Conservation (phyloP, 2,113 vertebrate genomes). For the Stegastes partitus region DNA sequence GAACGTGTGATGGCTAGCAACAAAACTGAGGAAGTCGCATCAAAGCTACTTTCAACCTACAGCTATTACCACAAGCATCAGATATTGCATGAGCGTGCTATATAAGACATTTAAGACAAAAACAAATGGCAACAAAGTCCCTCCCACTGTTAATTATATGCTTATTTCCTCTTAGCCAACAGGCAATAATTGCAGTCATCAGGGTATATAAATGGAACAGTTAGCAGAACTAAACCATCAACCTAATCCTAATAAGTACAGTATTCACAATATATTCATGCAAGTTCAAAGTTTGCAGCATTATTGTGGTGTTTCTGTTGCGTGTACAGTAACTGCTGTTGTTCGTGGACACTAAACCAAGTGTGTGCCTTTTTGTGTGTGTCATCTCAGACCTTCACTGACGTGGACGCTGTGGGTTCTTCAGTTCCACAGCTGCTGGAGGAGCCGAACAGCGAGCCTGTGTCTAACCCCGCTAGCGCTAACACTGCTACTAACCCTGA, state of each 20-base stretch:
- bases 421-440: slow-evolving; percentile 69
- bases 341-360: slow-evolving; percentile 22
- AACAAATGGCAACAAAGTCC: background rate
- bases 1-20: background rate
- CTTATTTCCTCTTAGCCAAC: no score
- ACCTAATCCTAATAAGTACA: background rate
- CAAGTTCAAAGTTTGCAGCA: background rate
- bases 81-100: background rate
- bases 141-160: no score
- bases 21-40: background rate
- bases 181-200: background rate
- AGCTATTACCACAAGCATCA: background rate
- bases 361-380: slow-evolving; percentile 70
- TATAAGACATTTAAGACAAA: background rate
- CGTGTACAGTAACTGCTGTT: background rate
- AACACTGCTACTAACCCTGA: slow-evolving; percentile 84
- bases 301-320: slow-evolving; percentile 1
- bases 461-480: slow-evolving; percentile 79
- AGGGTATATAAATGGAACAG: background rate
- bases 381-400: slow-evolving; percentile 77
- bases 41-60: background rate
- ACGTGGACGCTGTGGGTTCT: slow-evolving; percentile 65
- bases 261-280: background rate
- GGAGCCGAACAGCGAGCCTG: slow-evolving; percentile 61
- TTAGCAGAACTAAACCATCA: background rate